A percentile compares a stretch with the other conserved stretches of the same genome.
Evolutionary conservation across 2,888 invertebrate genomes (phyloP).

Genomic region (Apamea crenata): DNA sequence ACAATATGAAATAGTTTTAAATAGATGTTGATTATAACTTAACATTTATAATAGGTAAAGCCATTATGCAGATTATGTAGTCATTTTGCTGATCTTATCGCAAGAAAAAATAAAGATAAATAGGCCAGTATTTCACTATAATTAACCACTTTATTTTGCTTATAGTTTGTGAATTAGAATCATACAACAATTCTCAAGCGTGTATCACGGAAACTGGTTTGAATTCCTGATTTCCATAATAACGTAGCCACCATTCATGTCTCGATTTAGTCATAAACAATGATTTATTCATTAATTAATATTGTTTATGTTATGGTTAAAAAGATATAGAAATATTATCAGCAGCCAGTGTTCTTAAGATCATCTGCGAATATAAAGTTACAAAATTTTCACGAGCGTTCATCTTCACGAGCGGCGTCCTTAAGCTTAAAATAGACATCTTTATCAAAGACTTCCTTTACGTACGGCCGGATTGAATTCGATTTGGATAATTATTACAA

Average conservation of each 20-base stretch:
- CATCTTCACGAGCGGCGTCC: slow-evolving; percentile 62
- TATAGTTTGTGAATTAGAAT: not conserved
- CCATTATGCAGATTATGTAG: slow-evolving; percentile 15
- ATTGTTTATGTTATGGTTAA: not conserved
- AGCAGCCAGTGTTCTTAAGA: not conserved
- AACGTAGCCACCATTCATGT: not conserved
- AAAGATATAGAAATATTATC: not conserved
- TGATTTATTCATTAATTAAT: not conserved
- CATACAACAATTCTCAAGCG: not conserved
- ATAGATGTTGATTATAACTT: slow-evolving; percentile 7
- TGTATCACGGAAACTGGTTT: slow-evolving; percentile 6
- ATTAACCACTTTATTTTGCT: not conserved
- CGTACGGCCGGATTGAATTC: slow-evolving; percentile 77
- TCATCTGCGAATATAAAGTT: slow-evolving; percentile 26
- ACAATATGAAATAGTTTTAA: not conserved
- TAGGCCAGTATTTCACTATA: not conserved
- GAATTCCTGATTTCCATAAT: not conserved
- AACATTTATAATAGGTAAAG: slow-evolving; percentile 1
- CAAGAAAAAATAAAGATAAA: not conserved
- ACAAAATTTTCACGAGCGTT: slow-evolving; percentile 71
- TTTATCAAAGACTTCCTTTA: slow-evolving; percentile 83
- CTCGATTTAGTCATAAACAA: not conserved
- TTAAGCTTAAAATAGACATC: slow-evolving; percentile 82
- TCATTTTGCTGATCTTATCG: slow-evolving; percentile 17
- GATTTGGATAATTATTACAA: slow-evolving; percentile 77